Conservation (phyloP, 2,797 vertebrate genomes). For the Malurus leucopterus region DNA sequence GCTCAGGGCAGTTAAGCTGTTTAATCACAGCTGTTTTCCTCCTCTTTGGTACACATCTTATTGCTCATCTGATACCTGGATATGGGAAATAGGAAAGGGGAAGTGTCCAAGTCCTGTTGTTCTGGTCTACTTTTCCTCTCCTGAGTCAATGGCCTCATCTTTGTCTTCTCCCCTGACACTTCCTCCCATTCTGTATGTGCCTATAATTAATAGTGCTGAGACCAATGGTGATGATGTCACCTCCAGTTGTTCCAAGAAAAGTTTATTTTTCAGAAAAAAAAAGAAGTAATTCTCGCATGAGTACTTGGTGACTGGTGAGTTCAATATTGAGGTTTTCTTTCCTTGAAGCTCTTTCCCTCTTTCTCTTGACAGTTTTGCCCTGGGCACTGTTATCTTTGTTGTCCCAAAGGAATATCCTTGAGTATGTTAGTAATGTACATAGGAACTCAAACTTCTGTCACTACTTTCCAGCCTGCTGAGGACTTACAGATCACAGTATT, state of each 20-base stretch:
- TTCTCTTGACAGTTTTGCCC: conserved; percentile 37
- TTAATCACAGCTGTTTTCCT: not conserved
- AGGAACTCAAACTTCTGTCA: conserved; percentile 6
- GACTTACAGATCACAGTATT: not conserved
- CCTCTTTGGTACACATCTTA: not conserved
- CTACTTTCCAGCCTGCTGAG: not conserved
- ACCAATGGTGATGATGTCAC: not conserved
- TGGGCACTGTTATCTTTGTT: not conserved
- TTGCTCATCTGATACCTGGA: not conserved
- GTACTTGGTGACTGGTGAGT: not conserved
- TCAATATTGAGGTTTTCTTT: not conserved
- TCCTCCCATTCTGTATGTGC: not conserved
- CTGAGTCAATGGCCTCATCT: not conserved
- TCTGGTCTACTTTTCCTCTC: not conserved
- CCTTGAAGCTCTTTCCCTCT: not conserved
- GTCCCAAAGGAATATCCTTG: conserved; percentile 18
- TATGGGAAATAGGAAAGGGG: not conserved
- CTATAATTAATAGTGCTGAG: not conserved
- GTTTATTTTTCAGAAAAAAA: not conserved
- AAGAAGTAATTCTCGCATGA: not conserved
- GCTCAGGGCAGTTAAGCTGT: not conserved
- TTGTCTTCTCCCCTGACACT: not conserved
- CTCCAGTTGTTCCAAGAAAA: not conserved
- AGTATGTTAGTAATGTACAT: not conserved
- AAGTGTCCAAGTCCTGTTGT: not conserved